These are phyloP conservation scores for Mongoloraphidia duomilia DNA, from an alignment of 2,888 invertebrate genomes.

Conservation along the genomic window DNA sequence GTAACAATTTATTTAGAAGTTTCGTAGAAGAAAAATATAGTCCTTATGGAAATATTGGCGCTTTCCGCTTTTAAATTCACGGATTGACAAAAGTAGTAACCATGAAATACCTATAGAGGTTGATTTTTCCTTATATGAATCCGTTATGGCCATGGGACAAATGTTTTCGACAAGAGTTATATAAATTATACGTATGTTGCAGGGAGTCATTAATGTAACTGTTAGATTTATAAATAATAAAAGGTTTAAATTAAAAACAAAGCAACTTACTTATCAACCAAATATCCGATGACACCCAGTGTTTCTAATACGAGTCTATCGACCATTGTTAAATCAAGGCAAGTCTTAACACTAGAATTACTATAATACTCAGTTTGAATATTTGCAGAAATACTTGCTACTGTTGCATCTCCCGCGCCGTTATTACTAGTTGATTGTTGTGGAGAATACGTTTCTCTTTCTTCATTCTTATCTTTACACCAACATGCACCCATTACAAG, in stretches of 20 bases:
- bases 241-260: constrained; percentile 2
- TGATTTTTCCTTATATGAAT: too few relatives aligned
- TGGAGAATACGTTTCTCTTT: constrained; percentile 32
- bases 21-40: too few relatives aligned
- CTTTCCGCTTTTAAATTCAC: too few relatives aligned
- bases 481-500: constrained; percentile 61
- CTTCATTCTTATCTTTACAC: constrained; percentile 50
- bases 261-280: constrained; percentile 65
- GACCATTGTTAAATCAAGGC: constrained; percentile 35
- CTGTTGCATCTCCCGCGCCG: constrained; percentile 6
- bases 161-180: too few relatives aligned
- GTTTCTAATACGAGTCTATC: constrained; percentile 70
- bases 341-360: constrained; percentile 20
- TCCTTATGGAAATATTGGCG: too few relatives aligned
- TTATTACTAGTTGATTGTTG: constrained; percentile 18
- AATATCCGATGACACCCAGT: constrained; percentile 59
- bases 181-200: too few relatives aligned
- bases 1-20: too few relatives aligned
- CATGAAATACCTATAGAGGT: too few relatives aligned
- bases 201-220: too few relatives aligned
- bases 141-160: too few relatives aligned
- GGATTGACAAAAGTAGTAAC: too few relatives aligned
- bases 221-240: not conserved
- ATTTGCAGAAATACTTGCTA: constrained; percentile 10
- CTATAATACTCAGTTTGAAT: constrained; percentile 17